Evolutionary conservation across 1,140 invertebrate genomes (phyloP).

Genomic region (Drosophila repleta): DNA sequence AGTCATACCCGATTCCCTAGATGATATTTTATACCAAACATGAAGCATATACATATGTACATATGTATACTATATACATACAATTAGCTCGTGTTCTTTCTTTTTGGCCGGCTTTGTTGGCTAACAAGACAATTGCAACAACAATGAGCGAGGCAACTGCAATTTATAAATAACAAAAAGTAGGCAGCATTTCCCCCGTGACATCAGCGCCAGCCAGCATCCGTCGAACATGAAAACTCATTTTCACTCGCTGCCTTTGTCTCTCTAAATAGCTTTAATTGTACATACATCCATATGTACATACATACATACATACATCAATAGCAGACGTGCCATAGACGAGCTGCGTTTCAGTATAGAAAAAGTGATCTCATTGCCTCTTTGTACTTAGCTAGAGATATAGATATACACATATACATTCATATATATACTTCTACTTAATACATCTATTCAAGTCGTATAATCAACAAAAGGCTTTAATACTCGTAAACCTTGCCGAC

Average conservation of each 20-base stretch:
- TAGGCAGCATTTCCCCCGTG: slow-evolving; percentile 75
- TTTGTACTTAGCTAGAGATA: slow-evolving; percentile 11
- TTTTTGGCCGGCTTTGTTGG: slow-evolving; percentile 15
- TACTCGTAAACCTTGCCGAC: slow-evolving; percentile 39
- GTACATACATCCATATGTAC: slow-evolving; percentile 24
- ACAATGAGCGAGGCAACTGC: slow-evolving; percentile 37
- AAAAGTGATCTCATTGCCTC: slow-evolving; percentile 55
- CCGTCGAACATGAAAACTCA: slow-evolving; percentile 37
- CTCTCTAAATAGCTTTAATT: slow-evolving; percentile 57
- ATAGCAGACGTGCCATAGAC: slow-evolving; percentile 17
- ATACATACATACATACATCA: background rate
- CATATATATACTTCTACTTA: background rate
- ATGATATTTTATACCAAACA: slow-evolving; percentile 69
- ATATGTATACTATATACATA: slow-evolving; percentile 21
- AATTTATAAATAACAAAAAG: slow-evolving; percentile 72
- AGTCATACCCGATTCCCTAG: slow-evolving; percentile 25
- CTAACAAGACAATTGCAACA: slow-evolving; percentile 50
- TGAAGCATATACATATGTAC: slow-evolving; percentile 31
- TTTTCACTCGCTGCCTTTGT: slow-evolving; percentile 44
- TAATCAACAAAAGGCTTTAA: slow-evolving; percentile 42
- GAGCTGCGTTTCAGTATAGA: slow-evolving; percentile 36
- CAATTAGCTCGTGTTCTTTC: slow-evolving; percentile 2
- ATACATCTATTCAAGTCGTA: slow-evolving; percentile 9
- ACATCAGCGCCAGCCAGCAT: slow-evolving; percentile 65
- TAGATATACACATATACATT: background rate